Base-by-base conservation (phyloP, 2,113 vertebrate species). In the Abramis brama region DNA sequence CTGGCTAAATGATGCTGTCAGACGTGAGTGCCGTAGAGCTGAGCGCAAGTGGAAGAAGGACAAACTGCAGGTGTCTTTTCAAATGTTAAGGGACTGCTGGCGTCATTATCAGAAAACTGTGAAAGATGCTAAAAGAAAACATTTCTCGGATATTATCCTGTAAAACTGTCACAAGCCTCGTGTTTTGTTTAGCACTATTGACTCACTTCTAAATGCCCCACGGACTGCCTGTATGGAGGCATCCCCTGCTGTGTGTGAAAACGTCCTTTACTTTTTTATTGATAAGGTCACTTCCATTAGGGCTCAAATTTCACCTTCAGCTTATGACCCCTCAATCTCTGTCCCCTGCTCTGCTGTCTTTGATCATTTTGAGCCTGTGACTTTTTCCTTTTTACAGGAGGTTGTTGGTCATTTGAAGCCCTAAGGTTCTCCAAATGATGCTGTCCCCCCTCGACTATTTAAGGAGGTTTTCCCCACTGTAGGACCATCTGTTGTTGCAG, bases 311-410 rank as follows among this genome's bases (percentile, higher is more conserved):
- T 36, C 13, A 36, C 3, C 30, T 71, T 8, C 15, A 33, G 30
- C 68, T 64, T 10, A 10, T 25, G 60, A 25, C 10, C 30, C 30
- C 5, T 71, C 68, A 36, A 11, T 33, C 27, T 71, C 27, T 71
- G 68, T 36, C 30, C 30, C 6, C 6, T 39, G 23, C 30, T 71
- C 30, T 17, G 68, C 68, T 36, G 68, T 71, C 3, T 78, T 79
- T 59, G 17, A 79, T 27, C 36, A 39, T 17, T 79, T 59, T 59
- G 77, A 59, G 52, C 52, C 52, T 17, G 77, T 59, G 77, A 79
- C 52, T 47, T 47, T 47, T 47, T 47, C 45, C 45, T 47, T 10
- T 45, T 76, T 39, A 47, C 13, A 47, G 43, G 50, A 57, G 12
- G n/a, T 55, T 8, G 25, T 78, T 25, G 27, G 76, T 23, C 43